Conservation (phyloP, 2,113 vertebrate genomes). For the Rhinogobius similis region DNA sequence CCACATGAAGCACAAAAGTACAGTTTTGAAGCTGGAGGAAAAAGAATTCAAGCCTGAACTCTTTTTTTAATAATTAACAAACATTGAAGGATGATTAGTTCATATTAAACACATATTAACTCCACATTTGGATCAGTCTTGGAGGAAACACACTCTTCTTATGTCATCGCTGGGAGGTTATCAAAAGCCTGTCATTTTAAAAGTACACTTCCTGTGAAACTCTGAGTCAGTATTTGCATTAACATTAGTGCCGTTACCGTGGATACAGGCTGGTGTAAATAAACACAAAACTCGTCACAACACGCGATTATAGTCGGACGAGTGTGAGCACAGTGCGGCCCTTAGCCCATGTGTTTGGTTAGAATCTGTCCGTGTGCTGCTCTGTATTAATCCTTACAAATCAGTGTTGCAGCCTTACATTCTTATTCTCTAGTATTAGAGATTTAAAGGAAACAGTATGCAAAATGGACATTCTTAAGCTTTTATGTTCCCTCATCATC, state of each 20-base stretch:
- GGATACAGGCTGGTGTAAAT: background rate
- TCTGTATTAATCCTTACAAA: no score
- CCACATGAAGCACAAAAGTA: background rate
- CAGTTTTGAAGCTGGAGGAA: background rate
- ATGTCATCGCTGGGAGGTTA: background rate
- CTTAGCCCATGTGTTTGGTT: background rate
- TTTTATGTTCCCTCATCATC: no score
- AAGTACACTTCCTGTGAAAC: background rate
- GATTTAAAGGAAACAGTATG: no score
- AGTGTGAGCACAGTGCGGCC: no score
- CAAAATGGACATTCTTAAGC: no score
- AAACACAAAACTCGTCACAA: background rate
- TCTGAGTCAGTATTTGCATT: conserved; percentile 8
- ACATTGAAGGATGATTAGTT: background rate
- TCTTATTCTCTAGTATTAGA: no score
- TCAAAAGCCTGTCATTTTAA: background rate
- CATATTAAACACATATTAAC: background rate
- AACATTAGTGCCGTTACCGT: background rate
- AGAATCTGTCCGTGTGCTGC: no score
- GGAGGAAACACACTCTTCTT: background rate
- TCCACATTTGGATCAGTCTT: background rate
- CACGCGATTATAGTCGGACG: background rate
- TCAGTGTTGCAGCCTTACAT: no score
- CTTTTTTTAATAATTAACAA: background rate
- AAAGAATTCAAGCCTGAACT: background rate